Conservation (phyloP, 2,797 vertebrate genomes). For the Nyctalus aviator region DNA sequence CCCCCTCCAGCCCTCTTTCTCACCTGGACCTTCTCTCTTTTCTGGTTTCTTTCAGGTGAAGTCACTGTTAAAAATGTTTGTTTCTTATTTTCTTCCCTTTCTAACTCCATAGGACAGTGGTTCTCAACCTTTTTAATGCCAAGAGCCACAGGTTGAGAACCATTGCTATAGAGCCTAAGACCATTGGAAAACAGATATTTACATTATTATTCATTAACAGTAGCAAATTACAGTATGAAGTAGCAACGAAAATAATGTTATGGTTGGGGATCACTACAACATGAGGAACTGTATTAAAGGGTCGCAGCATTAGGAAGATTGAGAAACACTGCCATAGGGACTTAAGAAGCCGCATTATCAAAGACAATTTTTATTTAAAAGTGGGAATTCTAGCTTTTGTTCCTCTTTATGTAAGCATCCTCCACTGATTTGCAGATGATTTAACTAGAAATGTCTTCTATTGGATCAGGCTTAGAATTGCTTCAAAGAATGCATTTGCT, state of each 20-base stretch:
- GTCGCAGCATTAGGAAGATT: too few relatives aligned
- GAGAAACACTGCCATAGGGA: neutral
- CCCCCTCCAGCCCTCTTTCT: neutral
- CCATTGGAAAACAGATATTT: too few relatives aligned
- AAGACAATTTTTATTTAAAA: neutral
- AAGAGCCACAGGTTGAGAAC: too few relatives aligned
- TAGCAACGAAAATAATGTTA: too few relatives aligned
- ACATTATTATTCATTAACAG: too few relatives aligned
- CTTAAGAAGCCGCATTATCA: neutral
- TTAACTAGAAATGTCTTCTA: neutral
- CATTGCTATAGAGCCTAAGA: too few relatives aligned
- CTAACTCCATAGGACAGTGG: neutral
- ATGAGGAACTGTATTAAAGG: too few relatives aligned
- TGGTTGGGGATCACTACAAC: too few relatives aligned
- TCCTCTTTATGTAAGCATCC: neutral
- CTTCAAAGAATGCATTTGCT: constrained; percentile 2
- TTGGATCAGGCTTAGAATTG: neutral
- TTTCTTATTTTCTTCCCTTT: neutral
- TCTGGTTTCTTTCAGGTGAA: neutral
- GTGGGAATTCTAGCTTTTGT: neutral
- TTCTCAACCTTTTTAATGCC: too few relatives aligned
- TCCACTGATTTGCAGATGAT: neutral
- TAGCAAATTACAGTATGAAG: too few relatives aligned
- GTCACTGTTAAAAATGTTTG: neutral
- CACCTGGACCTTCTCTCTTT: neutral